phyloP scores from a whole-genome alignment of 2,113 vertebrate species.

The Oreocharis arfaki region DNA sequence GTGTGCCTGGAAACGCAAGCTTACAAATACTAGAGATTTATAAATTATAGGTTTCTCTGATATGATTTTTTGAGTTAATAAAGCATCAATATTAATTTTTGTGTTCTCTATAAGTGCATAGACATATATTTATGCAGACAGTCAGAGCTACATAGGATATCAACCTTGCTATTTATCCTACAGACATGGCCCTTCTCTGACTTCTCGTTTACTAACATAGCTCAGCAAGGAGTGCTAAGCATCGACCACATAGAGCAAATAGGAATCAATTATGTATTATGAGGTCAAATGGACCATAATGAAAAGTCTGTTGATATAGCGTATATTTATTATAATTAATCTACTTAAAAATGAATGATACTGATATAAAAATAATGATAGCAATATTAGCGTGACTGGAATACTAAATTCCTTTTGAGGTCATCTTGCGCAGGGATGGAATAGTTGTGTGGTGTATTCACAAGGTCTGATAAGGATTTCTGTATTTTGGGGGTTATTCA shows the following conservation, averaged over 20 bases:
- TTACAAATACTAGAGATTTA: background rate
- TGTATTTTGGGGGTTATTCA: background rate
- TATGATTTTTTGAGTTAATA: constrained; percentile 5
- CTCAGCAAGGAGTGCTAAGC: constrained; percentile 46
- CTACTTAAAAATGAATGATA: constrained; percentile 70
- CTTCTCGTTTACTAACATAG: constrained; percentile 28
- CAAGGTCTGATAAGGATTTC: background rate
- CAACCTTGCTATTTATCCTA: background rate
- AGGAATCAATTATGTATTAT: constrained; percentile 71
- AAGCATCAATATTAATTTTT: background rate
- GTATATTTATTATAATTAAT: constrained; percentile 69
- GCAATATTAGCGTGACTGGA: constrained; percentile 1
- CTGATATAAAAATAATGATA: constrained; percentile 60
- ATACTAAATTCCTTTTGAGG: constrained; percentile 12
- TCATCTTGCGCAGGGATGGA: background rate
- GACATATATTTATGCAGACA: background rate
- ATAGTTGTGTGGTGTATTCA: background rate
- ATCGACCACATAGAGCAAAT: constrained; percentile 65
- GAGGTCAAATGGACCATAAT: constrained; percentile 67
- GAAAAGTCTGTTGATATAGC: constrained; percentile 69
- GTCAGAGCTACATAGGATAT: background rate
- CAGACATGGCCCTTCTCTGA: background rate
- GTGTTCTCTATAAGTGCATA: background rate
- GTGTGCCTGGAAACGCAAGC: background rate
- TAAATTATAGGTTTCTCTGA: background rate